These are phyloP conservation scores for Morelia viridis DNA, from an alignment of 2,797 vertebrate genomes.

Conservation along the genomic window DNA sequence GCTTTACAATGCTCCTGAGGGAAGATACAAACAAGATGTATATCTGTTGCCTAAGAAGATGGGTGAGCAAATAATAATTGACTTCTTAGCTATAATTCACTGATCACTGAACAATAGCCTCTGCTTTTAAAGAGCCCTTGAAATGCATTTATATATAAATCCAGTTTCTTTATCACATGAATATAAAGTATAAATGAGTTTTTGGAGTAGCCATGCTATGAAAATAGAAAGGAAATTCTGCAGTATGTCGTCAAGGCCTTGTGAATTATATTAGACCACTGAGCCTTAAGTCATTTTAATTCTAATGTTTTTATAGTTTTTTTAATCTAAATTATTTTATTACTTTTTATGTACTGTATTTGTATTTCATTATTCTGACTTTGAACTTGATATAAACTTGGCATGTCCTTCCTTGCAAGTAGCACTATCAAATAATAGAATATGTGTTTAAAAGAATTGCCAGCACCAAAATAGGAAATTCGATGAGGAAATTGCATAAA, in stretches of 20 bases:
- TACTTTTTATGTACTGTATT: not conserved
- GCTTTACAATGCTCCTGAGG: constrained; percentile 94
- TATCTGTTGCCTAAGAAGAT: constrained; percentile 97
- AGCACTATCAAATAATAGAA: not conserved
- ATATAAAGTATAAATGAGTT: not conserved
- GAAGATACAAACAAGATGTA: constrained; percentile 98
- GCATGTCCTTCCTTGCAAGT: not conserved
- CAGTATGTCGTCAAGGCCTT: not conserved
- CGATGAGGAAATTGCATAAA: not conserved
- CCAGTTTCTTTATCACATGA: not conserved
- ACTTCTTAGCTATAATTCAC: not conserved
- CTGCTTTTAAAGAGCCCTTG: not conserved
- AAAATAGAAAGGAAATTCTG: not conserved
- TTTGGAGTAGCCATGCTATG: not conserved
- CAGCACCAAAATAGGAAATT: not conserved
- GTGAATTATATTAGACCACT: not conserved
- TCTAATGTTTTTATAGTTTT: not conserved
- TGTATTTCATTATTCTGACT: not conserved
- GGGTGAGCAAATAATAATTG: constrained; percentile 78
- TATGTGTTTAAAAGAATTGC: not conserved
- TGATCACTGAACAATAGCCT: not conserved
- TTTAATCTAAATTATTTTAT: not conserved
- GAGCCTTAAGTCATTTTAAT: not conserved
- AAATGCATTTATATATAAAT: not conserved
- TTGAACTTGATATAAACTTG: not conserved